A percentile compares a stretch with the other conserved stretches of the same genome.
phyloP scores from a whole-genome alignment of 2,797 vertebrate species.

The Centroberyx gerrardi region DNA sequence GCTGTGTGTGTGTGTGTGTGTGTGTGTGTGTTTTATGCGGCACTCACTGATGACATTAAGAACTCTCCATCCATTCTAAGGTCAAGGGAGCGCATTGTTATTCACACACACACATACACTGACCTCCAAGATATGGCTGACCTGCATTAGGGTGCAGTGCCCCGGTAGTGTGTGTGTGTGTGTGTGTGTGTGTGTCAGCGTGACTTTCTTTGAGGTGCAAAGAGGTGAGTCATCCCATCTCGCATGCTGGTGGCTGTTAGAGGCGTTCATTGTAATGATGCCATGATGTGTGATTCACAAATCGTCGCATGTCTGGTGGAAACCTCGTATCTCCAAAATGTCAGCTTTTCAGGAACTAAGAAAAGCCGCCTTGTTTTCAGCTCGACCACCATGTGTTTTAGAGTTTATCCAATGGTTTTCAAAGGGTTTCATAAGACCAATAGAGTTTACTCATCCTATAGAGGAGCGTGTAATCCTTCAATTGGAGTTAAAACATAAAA shows the following conservation, averaged over 20 bases:
- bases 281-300: conserved; percentile 66
- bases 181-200: conserved; percentile 52
- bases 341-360: conserved; percentile 62
- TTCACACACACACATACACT: conserved; percentile 28
- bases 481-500: neutral
- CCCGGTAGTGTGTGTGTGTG: conserved; percentile 13
- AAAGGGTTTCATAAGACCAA: too few relatives aligned
- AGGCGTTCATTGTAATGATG: conserved; percentile 42
- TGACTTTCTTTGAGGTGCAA: conserved; percentile 66
- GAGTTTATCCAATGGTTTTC: too few relatives aligned
- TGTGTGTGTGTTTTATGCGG: conserved; percentile 25
- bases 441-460: too few relatives aligned
- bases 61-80: conserved; percentile 25
- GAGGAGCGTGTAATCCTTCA: neutral
- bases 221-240: conserved; percentile 76
- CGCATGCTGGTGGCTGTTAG: conserved; percentile 56
- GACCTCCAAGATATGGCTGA: conserved; percentile 43
- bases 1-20: conserved; percentile 34
- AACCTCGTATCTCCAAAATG: conserved; percentile 50
- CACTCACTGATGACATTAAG: conserved; percentile 46
- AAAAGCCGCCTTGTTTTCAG: conserved; percentile 13
- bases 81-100: conserved; percentile 59
- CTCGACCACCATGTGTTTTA: conserved; percentile 1
- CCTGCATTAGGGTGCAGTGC: conserved; percentile 25
- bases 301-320: conserved; percentile 56